Evolutionary conservation across 2,113 vertebrate species (phyloP).

Genomic region (Jaculus jaculus): DNA sequence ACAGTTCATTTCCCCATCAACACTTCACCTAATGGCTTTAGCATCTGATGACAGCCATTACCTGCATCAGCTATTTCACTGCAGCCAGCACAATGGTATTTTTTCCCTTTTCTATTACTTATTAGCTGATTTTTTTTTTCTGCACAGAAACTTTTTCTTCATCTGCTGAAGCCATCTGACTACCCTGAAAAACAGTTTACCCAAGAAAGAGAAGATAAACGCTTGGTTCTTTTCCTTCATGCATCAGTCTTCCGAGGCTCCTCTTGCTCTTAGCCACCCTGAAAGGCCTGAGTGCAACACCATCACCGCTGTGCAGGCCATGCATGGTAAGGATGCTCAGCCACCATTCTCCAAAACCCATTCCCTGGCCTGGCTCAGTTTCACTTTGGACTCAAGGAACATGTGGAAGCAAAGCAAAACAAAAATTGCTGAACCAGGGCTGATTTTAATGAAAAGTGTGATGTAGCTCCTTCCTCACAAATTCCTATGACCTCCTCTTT

Average conservation of each 20-base stretch:
- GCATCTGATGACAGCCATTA: neutral
- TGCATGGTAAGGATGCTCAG: neutral
- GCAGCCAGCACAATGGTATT: neutral
- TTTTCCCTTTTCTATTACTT: neutral
- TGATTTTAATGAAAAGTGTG: neutral
- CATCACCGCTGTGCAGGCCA: neutral
- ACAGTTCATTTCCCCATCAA: neutral
- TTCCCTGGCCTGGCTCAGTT: neutral
- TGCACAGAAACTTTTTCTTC: neutral
- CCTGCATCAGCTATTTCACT: neutral
- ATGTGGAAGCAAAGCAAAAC: neutral
- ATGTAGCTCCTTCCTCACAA: neutral
- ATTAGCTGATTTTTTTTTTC: neutral
- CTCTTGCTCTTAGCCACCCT: neutral
- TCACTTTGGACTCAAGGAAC: neutral
- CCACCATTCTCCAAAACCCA: neutral
- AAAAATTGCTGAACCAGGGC: neutral
- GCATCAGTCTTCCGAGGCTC: constrained; percentile 7
- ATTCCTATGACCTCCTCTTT: neutral
- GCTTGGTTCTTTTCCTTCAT: neutral
- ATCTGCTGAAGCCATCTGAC: neutral
- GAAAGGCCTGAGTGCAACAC: neutral
- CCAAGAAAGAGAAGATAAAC: neutral
- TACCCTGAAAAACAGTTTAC: constrained; percentile 24
- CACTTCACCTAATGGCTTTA: neutral